Evolutionary conservation across 2,888 invertebrate genomes (phyloP).

Genomic region (Oscheius onirici): DNA sequence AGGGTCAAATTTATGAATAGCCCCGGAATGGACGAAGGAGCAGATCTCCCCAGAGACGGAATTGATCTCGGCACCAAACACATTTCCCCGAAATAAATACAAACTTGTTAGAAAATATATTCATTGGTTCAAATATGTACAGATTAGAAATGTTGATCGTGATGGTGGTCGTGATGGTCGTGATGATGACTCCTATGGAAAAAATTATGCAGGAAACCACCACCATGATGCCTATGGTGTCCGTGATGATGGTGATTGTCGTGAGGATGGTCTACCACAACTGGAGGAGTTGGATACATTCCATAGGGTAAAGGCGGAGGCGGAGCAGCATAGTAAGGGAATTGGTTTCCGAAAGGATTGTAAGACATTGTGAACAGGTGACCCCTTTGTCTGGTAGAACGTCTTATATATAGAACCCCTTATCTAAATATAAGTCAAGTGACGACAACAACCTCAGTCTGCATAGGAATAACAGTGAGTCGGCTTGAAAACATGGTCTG

Average conservation of each 20-base stretch:
- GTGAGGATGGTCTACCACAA: neutral
- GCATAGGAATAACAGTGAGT: no score
- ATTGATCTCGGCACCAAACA: neutral
- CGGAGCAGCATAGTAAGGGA: constrained; percentile 3
- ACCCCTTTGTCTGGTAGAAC: no score
- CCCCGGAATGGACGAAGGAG: neutral
- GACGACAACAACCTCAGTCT: no score
- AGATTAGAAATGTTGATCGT: no score
- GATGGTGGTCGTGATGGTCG: constrained; percentile 4
- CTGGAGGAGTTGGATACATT: neutral
- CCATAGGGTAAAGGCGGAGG: neutral
- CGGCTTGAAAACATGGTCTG: no score
- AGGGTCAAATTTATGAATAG: constrained; percentile 32
- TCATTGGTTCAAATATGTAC: neutral
- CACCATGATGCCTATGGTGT: neutral
- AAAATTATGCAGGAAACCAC: neutral
- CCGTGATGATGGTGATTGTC: constrained; percentile 2
- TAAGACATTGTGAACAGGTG: no score
- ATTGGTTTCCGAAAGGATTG: constrained; percentile 20
- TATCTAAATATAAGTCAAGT: no score
- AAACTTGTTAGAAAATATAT: neutral
- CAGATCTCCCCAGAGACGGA: constrained; percentile 4
- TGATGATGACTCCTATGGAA: neutral
- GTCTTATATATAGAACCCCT: no score
- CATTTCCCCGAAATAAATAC: no score